Conservation (phyloP, 2,888 invertebrate species). For the Rhaphigaster nebulosa region DNA sequence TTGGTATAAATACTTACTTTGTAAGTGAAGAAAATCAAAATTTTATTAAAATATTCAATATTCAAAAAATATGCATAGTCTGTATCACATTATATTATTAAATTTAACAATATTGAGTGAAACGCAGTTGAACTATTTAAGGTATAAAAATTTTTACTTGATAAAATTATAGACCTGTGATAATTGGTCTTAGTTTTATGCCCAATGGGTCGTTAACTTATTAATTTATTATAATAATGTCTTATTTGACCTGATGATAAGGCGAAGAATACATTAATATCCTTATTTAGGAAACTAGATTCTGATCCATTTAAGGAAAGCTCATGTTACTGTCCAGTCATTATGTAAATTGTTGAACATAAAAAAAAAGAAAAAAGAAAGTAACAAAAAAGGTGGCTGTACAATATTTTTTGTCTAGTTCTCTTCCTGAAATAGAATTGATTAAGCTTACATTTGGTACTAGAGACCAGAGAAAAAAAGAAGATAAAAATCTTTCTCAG, state of each 20-base stretch:
- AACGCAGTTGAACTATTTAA: neutral
- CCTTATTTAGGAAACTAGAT: conserved; percentile 6
- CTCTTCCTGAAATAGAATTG: conserved; percentile 35
- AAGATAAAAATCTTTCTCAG: neutral
- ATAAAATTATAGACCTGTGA: neutral
- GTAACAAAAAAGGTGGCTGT: conserved; percentile 7
- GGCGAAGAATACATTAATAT: conserved; percentile 21
- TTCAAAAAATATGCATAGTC: too few species aligned
- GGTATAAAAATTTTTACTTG: neutral
- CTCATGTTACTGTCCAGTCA: conserved; percentile 32
- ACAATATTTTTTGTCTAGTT: conserved; percentile 3
- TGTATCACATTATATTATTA: neutral
- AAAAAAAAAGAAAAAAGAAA: neutral
- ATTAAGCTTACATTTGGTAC: conserved; percentile 19
- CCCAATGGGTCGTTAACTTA: neutral
- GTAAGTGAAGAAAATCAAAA: too few species aligned
- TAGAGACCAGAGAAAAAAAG: neutral
- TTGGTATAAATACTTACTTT: too few species aligned
- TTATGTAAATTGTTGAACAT: conserved; percentile 15
- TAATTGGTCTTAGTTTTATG: neutral
- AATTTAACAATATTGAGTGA: neutral
- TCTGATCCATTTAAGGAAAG: neutral
- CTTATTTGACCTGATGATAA: conserved; percentile 14
- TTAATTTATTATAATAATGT: conserved; percentile 39
- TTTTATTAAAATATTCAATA: too few species aligned